Evolutionary conservation across 2,797 vertebrate genomes (phyloP).

Genomic region (Chelidonichthys spinosus): DNA sequence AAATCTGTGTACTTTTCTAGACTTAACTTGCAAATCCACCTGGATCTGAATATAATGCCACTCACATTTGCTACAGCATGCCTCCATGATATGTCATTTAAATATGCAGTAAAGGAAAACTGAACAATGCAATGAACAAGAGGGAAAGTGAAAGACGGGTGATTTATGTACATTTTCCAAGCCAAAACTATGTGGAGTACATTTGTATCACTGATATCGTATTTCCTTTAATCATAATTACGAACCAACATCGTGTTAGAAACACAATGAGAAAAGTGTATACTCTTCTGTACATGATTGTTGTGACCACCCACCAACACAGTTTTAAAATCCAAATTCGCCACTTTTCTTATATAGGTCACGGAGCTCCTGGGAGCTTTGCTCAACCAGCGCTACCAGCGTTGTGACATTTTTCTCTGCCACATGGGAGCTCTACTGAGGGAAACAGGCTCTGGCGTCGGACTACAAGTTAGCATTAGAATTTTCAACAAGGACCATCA

Average conservation of each 20-base stretch:
- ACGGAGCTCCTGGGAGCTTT: slow-evolving; percentile 60
- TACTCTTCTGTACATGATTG: slow-evolving; percentile 28
- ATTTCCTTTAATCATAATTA: not conserved
- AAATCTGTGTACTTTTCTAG: slow-evolving; percentile 6
- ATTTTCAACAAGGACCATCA: slow-evolving; percentile 50
- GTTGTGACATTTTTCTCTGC: slow-evolving; percentile 69
- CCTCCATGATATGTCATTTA: not conserved
- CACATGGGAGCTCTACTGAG: slow-evolving; percentile 49
- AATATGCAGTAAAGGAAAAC: not conserved
- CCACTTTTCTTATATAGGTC: slow-evolving; percentile 66
- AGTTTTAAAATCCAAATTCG: slow-evolving; percentile 65
- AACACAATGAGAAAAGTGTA: not conserved
- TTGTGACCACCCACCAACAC: slow-evolving; percentile 54
- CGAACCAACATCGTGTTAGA: too few species aligned
- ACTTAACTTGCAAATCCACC: slow-evolving; percentile 16
- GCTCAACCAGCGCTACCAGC: slow-evolving; percentile 62
- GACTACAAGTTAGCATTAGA: slow-evolving; percentile 49
- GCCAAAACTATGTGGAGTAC: not conserved
- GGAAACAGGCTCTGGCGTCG: slow-evolving; percentile 40
- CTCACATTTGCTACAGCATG: not conserved
- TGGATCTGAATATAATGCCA: not conserved
- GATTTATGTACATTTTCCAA: not conserved
- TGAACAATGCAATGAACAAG: not conserved
- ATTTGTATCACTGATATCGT: not conserved
- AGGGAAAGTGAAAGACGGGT: not conserved